phyloP scores from a whole-genome alignment of 1,140 invertebrate genomes.

The Lamellibrachia luymesi region DNA sequence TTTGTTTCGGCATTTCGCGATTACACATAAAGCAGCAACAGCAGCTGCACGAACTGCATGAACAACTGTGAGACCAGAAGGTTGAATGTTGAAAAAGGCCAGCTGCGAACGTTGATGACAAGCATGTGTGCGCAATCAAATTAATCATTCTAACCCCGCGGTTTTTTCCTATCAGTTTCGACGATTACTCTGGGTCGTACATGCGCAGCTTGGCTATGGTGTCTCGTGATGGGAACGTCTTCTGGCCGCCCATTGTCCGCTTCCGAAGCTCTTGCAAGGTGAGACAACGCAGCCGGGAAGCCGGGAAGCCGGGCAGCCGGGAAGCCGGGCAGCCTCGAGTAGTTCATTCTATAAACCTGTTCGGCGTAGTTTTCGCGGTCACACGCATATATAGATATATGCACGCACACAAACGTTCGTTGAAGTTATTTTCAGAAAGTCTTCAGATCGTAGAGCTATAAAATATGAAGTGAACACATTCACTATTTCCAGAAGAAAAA shows the following conservation, averaged over 20 bases:
- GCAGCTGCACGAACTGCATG: too few species aligned
- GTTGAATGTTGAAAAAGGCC: not conserved
- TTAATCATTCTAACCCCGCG: constrained; percentile 16
- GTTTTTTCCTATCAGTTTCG: constrained; percentile 14
- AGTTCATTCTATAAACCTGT: not conserved
- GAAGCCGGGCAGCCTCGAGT: constrained; percentile 6
- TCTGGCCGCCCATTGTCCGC: constrained; percentile 72
- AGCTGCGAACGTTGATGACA: not conserved
- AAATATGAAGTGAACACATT: too few species aligned
- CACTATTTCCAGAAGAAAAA: too few species aligned
- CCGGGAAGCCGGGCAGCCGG: constrained; percentile 85
- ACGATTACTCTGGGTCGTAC: constrained; percentile 11
- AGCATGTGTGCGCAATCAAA: not conserved
- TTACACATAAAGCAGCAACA: too few species aligned
- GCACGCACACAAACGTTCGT: not conserved
- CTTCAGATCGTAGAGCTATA: too few species aligned
- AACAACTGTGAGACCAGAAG: not conserved
- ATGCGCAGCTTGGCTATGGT: constrained; percentile 42
- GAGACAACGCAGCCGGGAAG: constrained; percentile 70
- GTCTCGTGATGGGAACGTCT: constrained; percentile 84
- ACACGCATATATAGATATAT: constrained; percentile 20
- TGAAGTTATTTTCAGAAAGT: too few species aligned
- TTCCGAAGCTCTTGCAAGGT: constrained; percentile 83
- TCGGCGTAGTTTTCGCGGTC: not conserved
- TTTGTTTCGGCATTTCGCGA: too few species aligned